Conservation (phyloP, 2,888 invertebrate genomes). For the Octonoba sinensis region DNA sequence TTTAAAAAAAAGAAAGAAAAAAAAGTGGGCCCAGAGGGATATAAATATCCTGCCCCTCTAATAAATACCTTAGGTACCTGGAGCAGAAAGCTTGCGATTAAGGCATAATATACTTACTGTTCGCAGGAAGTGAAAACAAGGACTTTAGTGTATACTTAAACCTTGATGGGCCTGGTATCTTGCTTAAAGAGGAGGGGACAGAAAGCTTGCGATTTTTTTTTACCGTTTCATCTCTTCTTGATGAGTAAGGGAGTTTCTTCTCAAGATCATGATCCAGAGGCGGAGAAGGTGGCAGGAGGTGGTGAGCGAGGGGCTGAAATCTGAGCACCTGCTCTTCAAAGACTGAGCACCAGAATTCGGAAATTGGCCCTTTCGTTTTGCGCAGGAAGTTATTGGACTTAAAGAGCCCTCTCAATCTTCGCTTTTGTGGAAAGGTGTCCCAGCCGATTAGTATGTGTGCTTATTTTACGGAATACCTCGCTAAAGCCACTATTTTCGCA, state of each 20-base stretch:
- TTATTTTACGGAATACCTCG: no score
- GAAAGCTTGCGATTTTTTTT: conserved; percentile 4
- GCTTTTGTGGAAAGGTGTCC: neutral
- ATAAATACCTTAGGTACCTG: conserved; percentile 36
- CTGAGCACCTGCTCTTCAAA: conserved; percentile 43
- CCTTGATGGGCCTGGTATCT: conserved; percentile 34
- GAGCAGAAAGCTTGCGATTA: neutral
- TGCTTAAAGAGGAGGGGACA: conserved; percentile 8
- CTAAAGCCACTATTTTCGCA: no score
- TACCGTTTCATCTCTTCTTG: neutral
- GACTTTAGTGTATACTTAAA: conserved; percentile 14
- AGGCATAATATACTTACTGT: conserved; percentile 13
- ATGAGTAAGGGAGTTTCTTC: conserved; percentile 30
- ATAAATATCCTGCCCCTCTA: conserved; percentile 22
- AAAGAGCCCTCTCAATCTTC: conserved; percentile 2
- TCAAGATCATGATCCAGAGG: conserved; percentile 44
- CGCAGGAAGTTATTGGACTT: conserved; percentile 31
- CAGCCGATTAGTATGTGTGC: no score
- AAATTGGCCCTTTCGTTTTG: conserved; percentile 36
- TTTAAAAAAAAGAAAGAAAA: conserved; percentile 11
- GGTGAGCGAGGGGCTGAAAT: neutral
- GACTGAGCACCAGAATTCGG: conserved; percentile 39
- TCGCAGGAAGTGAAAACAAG: conserved; percentile 39
- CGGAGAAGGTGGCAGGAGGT: conserved; percentile 22
- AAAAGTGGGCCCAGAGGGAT: neutral